Evolutionary conservation across 2,888 invertebrate species (phyloP), one percentile per base, ranked within the genome.

Genomic region (Lymantria dispar): DNA sequence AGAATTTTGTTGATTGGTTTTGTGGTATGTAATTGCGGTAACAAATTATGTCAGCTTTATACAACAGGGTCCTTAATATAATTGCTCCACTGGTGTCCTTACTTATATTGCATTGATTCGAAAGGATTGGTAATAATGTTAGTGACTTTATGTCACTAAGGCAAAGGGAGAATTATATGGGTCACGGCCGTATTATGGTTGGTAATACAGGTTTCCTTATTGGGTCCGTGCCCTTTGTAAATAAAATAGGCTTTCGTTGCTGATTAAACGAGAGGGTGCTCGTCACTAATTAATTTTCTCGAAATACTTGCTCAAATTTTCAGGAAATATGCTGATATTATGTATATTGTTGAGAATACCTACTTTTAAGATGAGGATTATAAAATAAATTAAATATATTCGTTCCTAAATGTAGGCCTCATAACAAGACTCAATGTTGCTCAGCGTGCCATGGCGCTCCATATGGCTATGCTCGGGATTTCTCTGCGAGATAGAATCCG

Each of bases 221-320:
- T 33, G 10, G 10, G 11, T 31, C 38, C n/a, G 38, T 38, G 7
- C 11, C 11, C 38, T 13, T 38, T 7, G 38, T 38, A 38, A 38
- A 38, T 38, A 38, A 13, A 13, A 38, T 38, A 12, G 38, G 38
- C 13, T n/a, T 13, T 7, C 38, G 11, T 12, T 38, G 38, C 38
- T 13, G 38, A 38, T 33, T 33, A 31, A 50, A 7, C 37, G 43
- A 47, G 52, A 48, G 48, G 52, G 58, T 41, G 42, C 45, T 44
- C 45, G 48, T 43, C 42, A 45, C 31, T 38, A 45, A 33, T 33
- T 8, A 33, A 11, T 15, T 3, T 10, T 8, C 7, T 15, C 14
- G 8, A n/a, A 15, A 40, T 1, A 40, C 1, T 3, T 7, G 9
- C 10, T 40, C 9, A 15, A 40, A 15, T 15, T 10, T 40, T 1